A percentile compares a stretch with the other conserved stretches of the same genome.
Conservation (phyloP, 2,888 invertebrate species). For the Keiferia lycopersicella region DNA sequence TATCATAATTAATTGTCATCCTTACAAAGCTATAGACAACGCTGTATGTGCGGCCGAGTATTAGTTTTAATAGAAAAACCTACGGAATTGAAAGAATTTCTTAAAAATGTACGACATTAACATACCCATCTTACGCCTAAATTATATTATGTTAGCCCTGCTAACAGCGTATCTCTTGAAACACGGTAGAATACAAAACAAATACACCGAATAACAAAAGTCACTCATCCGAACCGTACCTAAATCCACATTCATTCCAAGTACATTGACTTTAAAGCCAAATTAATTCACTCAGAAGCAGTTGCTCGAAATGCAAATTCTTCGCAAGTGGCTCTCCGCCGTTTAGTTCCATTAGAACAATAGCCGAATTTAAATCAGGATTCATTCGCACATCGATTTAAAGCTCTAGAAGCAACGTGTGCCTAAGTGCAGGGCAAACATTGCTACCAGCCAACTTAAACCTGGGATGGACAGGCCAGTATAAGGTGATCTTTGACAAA, state of each 20-base stretch:
- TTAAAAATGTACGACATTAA: no score
- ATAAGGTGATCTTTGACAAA: slow-evolving; percentile 44
- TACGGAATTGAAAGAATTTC: no score
- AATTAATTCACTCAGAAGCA: slow-evolving; percentile 14
- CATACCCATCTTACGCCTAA: no score
- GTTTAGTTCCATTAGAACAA: slow-evolving; percentile 66
- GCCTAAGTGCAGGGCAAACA: slow-evolving; percentile 77
- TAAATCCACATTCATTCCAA: slow-evolving; percentile 11
- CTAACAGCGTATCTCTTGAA: not conserved
- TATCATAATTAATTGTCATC: no score
- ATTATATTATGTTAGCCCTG: no score
- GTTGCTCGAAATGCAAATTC: slow-evolving; percentile 26
- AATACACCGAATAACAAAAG: not conserved
- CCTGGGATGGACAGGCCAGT: slow-evolving; percentile 57
- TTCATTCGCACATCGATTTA: slow-evolving; percentile 79
- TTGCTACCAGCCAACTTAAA: slow-evolving; percentile 67
- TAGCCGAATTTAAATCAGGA: slow-evolving; percentile 73
- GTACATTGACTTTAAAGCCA: slow-evolving; percentile 12
- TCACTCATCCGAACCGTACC: not conserved
- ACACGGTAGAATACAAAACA: not conserved
- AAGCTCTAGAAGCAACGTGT: slow-evolving; percentile 68
- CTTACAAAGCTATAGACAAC: no score
- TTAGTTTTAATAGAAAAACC: no score
- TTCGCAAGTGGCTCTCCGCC: slow-evolving; percentile 30
- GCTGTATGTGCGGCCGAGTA: no score